Evolutionary conservation across 53 echinoderm and acorn worm genomes (phyloP), one percentile per base, ranked within the genome.

Genomic region (Holothuria scabra): DNA sequence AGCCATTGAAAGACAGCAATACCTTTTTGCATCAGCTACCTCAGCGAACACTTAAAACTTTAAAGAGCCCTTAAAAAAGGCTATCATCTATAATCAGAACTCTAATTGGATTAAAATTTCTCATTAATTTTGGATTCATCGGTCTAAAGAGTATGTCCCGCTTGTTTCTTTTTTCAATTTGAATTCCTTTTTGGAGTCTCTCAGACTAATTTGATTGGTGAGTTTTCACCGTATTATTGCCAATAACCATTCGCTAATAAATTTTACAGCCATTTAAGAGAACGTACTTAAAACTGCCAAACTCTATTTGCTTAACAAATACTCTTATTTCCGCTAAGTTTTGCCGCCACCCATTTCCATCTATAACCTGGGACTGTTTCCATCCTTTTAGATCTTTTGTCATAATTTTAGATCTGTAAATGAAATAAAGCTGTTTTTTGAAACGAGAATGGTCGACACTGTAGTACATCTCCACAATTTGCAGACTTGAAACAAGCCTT

Each of bases 231-330:
- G 35, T 32, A 37, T 69, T 34, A n/a, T 69, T 13, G 24, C 72
- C 72, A 44, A 72, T 72, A 72, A 72, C 72, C 44, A 72, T 72
- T 48, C 41, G 37, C 48, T 72, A 72, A 38, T 72, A 48, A 72
- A 44, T 72, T 72, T 49, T n/a, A 8, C 25, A 48, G 72, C 11
- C 72, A 25, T 2, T 16, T 48, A 44, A 37, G 67, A 25, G 32
- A 72, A 72, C 46, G 48, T 44, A 11, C 24, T 72, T 46, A 72
- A 72, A 24, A 72, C 21, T 34, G 72, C 41, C 25, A 72, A 72
- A 44, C 12, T 72, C 20, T 72, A 48, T 72, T 72, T 72, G 72
- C 32, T 72, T 72, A 46, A 72, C 46, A 72, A 72, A 72, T 72
- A 72, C 72, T 3, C 72, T 48, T 13, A 34, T 21, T 44, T 24